Percentiles rank a stretch among this genome's conserved stretches.
Evolutionary conservation across 2,113 vertebrate species (phyloP).

Genomic region (Acanthochromis polyacanthus): DNA sequence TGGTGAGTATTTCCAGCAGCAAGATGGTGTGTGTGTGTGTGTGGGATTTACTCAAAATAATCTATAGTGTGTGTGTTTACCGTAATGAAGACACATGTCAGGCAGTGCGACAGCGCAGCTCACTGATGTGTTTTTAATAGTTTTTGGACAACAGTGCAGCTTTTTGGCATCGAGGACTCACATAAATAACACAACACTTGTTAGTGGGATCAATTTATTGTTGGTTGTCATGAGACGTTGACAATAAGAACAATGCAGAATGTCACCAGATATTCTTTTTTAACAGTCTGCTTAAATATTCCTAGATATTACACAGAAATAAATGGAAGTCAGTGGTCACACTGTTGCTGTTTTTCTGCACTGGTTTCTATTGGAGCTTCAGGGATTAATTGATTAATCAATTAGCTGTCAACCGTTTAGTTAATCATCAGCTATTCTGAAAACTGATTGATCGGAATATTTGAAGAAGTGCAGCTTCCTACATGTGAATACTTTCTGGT

Average conservation of each 20-base stretch:
- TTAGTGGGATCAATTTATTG: background rate
- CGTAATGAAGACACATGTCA: background rate
- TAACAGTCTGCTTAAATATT: background rate
- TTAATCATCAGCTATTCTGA: too few species aligned
- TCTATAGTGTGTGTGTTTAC: background rate
- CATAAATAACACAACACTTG: background rate
- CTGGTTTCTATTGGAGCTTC: background rate
- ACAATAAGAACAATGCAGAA: background rate
- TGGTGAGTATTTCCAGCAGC: slow-evolving; percentile 9
- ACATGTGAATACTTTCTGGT: too few species aligned
- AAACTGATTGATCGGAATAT: too few species aligned
- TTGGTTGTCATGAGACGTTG: slow-evolving; percentile 6
- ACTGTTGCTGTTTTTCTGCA: background rate
- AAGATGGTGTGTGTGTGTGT: background rate
- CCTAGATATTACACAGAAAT: background rate
- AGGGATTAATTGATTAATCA: too few species aligned
- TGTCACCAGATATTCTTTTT: background rate
- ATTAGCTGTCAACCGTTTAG: too few species aligned
- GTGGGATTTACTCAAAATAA: slow-evolving; percentile 12
- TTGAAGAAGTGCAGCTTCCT: too few species aligned
- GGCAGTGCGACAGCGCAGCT: background rate
- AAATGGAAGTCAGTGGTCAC: background rate
- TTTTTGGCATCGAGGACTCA: background rate
- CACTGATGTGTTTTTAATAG: background rate
- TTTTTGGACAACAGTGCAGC: background rate